Evolutionary conservation across 2,113 vertebrate species (phyloP), one percentile per base, ranked within the genome.

Genomic region (Alces alces): DNA sequence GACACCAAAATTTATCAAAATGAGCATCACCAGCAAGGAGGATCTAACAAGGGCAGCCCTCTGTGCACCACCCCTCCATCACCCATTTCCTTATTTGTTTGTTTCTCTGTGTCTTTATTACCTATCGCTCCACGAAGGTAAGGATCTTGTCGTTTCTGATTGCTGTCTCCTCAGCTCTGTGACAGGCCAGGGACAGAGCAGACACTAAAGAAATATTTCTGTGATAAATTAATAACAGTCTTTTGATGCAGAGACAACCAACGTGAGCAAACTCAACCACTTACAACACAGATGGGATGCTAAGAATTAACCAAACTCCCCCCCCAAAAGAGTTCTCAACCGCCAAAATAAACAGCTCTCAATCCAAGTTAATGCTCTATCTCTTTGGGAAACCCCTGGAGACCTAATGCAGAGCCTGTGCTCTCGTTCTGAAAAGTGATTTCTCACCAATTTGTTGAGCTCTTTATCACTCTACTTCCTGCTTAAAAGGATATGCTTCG

Each of bases 281-380:
- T 82, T 66, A 84, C 39, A 70, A 89, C 61, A 87, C 14, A 30
- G 79, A 57, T 83, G 36, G 21, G 73, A 86, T 57, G 47, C 70
- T 95, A 39, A 93, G 93, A 61, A 66, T 55, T n/a, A 86, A 82
- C 86, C 60, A 93, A 93, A 57, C 25, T 12, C 47, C 55, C 55
- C 86, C 78, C 55, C 14, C 27, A 28, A 55, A 82, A 64, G 12
- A 45, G 23, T 43, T 36, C 47, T 78, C 25, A 7, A 2, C 16
- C 7, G 87, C 93, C 89, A 97, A 98, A 89, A 64, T 23, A 96
- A 97, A 66, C 61, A 96, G 30, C 30, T 5, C 21, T 4, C 27
- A 16, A 4, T 66, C 93, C 89, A 97, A 86, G 45, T 3, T 5
- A 86, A 95, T 50, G 61, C 36, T 79, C 45, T 28, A 21, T 54